Conservation (phyloP, 2,797 vertebrate species). For the Pelochelys cantorii region DNA sequence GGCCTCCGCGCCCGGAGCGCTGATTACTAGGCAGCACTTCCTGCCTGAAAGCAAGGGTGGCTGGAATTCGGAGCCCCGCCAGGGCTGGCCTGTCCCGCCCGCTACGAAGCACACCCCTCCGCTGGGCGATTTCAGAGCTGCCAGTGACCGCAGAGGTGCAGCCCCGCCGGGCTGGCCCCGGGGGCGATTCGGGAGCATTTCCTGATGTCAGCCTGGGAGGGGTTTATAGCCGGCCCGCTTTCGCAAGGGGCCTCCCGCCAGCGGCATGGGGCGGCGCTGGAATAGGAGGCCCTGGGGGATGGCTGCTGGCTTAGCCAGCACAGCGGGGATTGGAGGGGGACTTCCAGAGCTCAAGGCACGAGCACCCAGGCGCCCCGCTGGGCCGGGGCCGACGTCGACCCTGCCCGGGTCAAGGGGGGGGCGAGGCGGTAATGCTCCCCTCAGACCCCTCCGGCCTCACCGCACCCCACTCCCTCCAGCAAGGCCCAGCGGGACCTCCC, state of each 20-base stretch:
- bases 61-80: background rate
- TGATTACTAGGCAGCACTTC: background rate
- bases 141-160: constrained; percentile 4
- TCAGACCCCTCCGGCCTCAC: too few species aligned
- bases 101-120: background rate
- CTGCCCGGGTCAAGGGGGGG: too few species aligned
- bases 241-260: background rate
- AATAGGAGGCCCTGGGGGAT: background rate
- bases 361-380: too few species aligned
- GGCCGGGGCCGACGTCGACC: too few species aligned
- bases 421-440: too few species aligned
- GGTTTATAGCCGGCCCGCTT: constrained; percentile 10
- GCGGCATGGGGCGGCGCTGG: background rate
- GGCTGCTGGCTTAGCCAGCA: background rate
- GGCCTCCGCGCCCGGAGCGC: background rate
- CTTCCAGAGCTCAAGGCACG: background rate
- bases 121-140: background rate
- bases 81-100: too few species aligned
- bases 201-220: background rate
- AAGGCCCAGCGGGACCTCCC: too few species aligned
- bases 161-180: background rate
- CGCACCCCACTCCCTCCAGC: too few species aligned
- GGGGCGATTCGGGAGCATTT: constrained; percentile 6
- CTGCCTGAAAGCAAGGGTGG: background rate
- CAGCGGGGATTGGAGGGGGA: too few species aligned